Conservation (phyloP, 1,140 invertebrate genomes). For the Drosophila virilis region DNA sequence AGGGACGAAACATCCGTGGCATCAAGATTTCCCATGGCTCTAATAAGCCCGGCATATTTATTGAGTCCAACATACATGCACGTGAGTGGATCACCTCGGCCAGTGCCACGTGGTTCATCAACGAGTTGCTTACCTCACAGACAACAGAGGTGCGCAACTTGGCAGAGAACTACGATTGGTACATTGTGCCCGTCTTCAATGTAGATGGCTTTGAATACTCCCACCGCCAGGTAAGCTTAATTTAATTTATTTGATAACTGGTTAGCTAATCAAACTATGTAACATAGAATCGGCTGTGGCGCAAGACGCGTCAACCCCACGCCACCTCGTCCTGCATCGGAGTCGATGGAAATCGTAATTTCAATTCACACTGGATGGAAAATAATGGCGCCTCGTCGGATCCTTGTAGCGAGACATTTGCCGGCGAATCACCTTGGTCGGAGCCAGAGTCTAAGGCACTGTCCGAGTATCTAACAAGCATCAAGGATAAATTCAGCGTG, state of each 20-base stretch:
- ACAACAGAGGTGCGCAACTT: conserved; percentile 76
- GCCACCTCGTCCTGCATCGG: conserved; percentile 85
- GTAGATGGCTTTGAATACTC: conserved; percentile 90
- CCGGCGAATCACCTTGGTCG: conserved; percentile 89
- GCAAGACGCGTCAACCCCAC: conserved; percentile 85
- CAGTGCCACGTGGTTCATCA: conserved; percentile 86
- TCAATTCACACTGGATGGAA: conserved; percentile 87
- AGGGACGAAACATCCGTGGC: conserved; percentile 87
- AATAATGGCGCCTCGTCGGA: conserved; percentile 64
- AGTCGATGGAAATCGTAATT: conserved; percentile 89
- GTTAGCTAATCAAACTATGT: background rate
- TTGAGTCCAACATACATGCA: conserved; percentile 86
- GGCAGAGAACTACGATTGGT: conserved; percentile 86
- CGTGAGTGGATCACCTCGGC: conserved; percentile 87
- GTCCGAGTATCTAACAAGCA: conserved; percentile 85
- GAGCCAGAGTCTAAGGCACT: conserved; percentile 90
- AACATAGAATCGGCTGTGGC: conserved; percentile 85
- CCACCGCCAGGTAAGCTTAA: conserved; percentile 79
- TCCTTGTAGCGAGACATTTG: conserved; percentile 89
- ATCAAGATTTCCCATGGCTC: conserved; percentile 86
- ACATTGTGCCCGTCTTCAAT: conserved; percentile 89
- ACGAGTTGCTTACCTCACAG: conserved; percentile 84
- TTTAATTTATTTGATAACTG: background rate
- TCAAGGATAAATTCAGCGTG: conserved; percentile 84
- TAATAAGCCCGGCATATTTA: conserved; percentile 85